Base-by-base conservation (phyloP, 2,797 vertebrate genomes). In the Clarias pachynema region DNA sequence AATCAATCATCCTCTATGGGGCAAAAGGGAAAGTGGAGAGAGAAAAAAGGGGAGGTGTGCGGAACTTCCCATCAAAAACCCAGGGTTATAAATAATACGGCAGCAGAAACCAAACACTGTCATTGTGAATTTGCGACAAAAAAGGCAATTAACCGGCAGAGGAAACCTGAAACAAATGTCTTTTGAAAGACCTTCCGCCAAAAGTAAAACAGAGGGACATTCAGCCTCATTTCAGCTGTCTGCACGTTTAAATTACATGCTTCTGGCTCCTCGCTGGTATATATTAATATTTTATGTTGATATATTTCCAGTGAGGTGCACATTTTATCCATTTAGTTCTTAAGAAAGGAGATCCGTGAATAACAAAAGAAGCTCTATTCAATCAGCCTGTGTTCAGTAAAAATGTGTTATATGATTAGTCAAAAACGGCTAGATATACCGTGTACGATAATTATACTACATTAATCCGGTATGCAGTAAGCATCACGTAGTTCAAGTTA, bases 211-310 rank as follows among this genome's bases (percentile, higher is more conserved):
- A 89, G 82, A 78, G 91, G 90, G 90, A 93, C 93, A 93, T 91
- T 86, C 87, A 90, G 91, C 91, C 91, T 93, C 91, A 93, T 94
- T 95, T 93, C 89, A 89, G 90, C 93, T 83, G 92, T 90, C 92
- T 90, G 87, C 87, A 89, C 90, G 92, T 93, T 95, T 94, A 94
- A 94, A 94, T 95, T 94, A 94, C 93, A 95, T 91, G 92, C 92
- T 92, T 92, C 93, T 93, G 93, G 93, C 93, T 93, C 94, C 93
- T 94, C 93, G 91, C 90, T 89, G 91, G 91, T 92, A 92, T 92
- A 93, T 94, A 94, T 95, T 94, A 94, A 95, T 95, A 95, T 93
- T 95, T 95, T 94, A 94, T 95, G 92, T 92, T 93, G 93, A 95
- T 94, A 90, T 92, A 93, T 94, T 94, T 93, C 92, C 91, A 88